phyloP scores from a whole-genome alignment of 35 echinoderm and acorn worm genomes.

The Patiria miniata region DNA sequence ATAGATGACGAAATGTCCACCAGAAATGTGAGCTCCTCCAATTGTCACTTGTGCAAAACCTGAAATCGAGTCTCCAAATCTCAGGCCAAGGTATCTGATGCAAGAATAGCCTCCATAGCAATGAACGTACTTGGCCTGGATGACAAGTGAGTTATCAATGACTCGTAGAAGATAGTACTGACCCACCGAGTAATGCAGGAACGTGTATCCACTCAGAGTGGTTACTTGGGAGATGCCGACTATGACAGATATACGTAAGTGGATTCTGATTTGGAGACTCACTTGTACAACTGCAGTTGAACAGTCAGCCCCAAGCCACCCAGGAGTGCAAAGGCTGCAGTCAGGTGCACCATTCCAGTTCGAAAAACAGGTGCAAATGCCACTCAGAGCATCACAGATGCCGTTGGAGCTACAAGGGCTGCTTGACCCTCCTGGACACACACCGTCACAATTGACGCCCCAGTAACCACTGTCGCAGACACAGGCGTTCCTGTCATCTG shows the following conservation, averaged over 20 bases:
- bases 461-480: conserved; percentile 79
- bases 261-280: neutral
- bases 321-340: conserved; percentile 61
- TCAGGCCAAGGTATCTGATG: conserved; percentile 71
- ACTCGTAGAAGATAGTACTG: conserved; percentile 70
- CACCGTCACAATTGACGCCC: conserved; percentile 52
- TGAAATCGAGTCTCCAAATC: conserved; percentile 60
- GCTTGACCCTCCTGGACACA: conserved; percentile 72
- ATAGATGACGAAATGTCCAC: conserved; percentile 39
- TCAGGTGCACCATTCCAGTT: conserved; percentile 70
- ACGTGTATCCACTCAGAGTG: conserved; percentile 66
- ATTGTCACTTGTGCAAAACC: conserved; percentile 65
- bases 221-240: conserved; percentile 77
- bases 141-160: conserved; percentile 35
- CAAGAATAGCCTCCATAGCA: conserved; percentile 73
- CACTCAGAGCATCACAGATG: conserved; percentile 46
- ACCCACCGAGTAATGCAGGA: conserved; percentile 59
- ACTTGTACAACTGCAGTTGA: neutral
- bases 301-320: conserved; percentile 76
- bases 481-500: conserved; percentile 56
- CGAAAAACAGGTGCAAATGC: conserved; percentile 57
- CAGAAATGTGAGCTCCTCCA: conserved; percentile 23
- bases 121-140: conserved; percentile 79
- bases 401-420: conserved; percentile 70
- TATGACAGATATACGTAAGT: conserved; percentile 41